A percentile compares a stretch with the other conserved stretches of the same genome.
Conservation (phyloP, 2,888 invertebrate species). For the Aporophyla nigra region DNA sequence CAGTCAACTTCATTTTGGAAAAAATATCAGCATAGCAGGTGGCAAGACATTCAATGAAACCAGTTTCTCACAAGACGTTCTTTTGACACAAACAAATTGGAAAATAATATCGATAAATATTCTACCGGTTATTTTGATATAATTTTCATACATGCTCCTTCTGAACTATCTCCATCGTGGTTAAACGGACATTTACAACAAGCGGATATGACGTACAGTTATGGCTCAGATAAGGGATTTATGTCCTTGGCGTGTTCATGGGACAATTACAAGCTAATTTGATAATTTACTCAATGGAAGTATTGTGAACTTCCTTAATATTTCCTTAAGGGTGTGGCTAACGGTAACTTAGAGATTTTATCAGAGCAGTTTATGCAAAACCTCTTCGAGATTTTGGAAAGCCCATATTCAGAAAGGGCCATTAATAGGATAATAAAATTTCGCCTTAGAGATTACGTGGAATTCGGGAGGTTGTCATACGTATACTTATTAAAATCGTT, state of each 20-base stretch:
- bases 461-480: conserved; percentile 6
- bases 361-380: conserved; percentile 14
- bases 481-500: neutral
- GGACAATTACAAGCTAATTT: conserved; percentile 50
- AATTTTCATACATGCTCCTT: conserved; percentile 2
- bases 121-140: no score
- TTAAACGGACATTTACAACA: conserved; percentile 15
- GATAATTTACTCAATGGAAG: conserved; percentile 32
- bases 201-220: conserved; percentile 28
- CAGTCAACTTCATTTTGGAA: neutral
- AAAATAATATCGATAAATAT: neutral
- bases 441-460: conserved; percentile 17
- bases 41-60: neutral
- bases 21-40: neutral
- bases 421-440: conserved; percentile 41
- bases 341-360: conserved; percentile 20
- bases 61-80: neutral
- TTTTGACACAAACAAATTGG: neutral
- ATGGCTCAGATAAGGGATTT: conserved; percentile 36
- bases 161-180: neutral
- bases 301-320: conserved; percentile 26
- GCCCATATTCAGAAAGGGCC: conserved; percentile 2
- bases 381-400: neutral
- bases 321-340: conserved; percentile 25
- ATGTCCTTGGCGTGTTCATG: conserved; percentile 39